phyloP scores from a whole-genome alignment of 2,113 vertebrate genomes.

The Rhinopithecus roxellana region DNA sequence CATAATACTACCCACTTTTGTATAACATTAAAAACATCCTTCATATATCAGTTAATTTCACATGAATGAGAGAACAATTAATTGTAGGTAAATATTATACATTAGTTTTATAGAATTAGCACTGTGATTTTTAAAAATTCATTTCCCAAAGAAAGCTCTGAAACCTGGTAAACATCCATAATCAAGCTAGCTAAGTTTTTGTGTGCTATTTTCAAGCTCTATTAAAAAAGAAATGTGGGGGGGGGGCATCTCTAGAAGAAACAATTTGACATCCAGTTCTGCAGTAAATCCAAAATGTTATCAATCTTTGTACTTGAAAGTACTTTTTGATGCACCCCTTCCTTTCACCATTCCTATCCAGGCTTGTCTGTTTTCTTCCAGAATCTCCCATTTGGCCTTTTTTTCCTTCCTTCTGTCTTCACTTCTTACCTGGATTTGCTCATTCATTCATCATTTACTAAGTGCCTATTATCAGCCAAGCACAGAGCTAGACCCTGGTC shows the following conservation, averaged over 20 bases:
- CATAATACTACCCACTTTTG: not conserved
- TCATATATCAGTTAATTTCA: slow-evolving; percentile 4
- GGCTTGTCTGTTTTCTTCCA: not conserved
- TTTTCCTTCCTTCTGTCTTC: not conserved
- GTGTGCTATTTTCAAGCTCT: slow-evolving; percentile 19
- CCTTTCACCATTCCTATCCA: slow-evolving; percentile 19
- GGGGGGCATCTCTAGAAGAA: not conserved
- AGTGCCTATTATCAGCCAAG: not conserved
- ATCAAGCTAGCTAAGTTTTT: slow-evolving; percentile 20
- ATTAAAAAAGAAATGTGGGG: not conserved
- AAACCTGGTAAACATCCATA: not conserved
- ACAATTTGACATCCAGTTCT: slow-evolving; percentile 1
- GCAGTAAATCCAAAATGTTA: slow-evolving; percentile 37
- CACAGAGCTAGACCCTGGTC: not conserved
- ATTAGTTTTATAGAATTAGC: not conserved
- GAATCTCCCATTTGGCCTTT: slow-evolving; percentile 22
- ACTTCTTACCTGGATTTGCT: slow-evolving; percentile 17
- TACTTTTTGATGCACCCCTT: not conserved
- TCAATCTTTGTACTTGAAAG: slow-evolving; percentile 4
- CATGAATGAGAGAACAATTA: not conserved
- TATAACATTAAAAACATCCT: not conserved
- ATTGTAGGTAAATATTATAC: not conserved
- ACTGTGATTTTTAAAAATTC: not conserved
- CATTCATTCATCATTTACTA: slow-evolving; percentile 38
- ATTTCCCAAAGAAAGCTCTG: slow-evolving; percentile 35